Conservation (phyloP, 2,888 invertebrate species). For the Invenusta paracnida region DNA sequence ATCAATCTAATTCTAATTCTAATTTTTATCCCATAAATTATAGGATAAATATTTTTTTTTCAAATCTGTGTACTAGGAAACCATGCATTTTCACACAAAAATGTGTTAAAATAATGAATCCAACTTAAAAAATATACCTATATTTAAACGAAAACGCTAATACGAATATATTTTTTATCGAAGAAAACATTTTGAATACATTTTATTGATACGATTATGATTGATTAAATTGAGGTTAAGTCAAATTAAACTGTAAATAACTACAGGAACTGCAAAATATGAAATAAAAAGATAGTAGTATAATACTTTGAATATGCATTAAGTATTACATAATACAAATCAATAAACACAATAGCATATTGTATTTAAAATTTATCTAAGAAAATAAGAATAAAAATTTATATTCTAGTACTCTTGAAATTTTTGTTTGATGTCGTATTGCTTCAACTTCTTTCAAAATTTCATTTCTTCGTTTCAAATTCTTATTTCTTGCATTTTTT, state of each 20-base stretch:
- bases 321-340: not conserved
- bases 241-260: no score
- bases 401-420: no score
- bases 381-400: no score
- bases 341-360: not conserved
- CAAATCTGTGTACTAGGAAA: not conserved
- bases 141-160: not conserved
- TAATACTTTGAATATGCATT: not conserved
- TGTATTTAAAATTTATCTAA: not conserved
- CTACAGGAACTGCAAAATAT: no score
- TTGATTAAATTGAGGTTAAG: no score
- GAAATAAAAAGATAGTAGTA: not conserved
- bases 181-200: no score
- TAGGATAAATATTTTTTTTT: not conserved
- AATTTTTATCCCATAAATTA: not conserved
- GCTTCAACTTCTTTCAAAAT: not conserved
- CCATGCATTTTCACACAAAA: not conserved
- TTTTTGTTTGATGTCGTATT: not conserved
- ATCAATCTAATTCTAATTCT: no score
- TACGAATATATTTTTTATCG: not conserved
- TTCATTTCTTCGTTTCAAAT: not conserved
- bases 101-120: not conserved
- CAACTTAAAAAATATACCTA: not conserved
- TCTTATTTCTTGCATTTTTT: no score
- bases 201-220: not conserved